These are phyloP conservation scores for Hypotaenidia philippensis DNA, from an alignment of 2,797 vertebrate genomes.

Conservation along the genomic window DNA sequence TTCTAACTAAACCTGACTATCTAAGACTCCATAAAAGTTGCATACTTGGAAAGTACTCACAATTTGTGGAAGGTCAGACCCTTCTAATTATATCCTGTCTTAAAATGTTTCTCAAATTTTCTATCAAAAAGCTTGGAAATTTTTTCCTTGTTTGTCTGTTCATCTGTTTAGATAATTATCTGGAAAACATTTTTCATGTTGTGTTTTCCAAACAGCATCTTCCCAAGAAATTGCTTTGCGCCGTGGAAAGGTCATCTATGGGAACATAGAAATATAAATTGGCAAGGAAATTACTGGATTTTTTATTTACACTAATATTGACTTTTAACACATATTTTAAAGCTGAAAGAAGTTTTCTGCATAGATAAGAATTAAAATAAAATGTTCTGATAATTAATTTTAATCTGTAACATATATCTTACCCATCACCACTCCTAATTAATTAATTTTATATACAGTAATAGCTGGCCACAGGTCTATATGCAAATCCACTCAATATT, in stretches of 20 bases:
- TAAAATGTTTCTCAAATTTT: conserved; percentile 1
- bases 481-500: background rate
- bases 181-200: background rate
- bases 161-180: background rate
- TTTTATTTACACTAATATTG: background rate
- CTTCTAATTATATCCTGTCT: background rate
- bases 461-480: background rate
- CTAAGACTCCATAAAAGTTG: background rate
- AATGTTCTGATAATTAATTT: background rate
- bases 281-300: background rate
- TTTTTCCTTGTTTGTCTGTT: background rate
- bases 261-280: background rate
- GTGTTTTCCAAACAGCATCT: background rate
- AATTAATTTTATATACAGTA: background rate
- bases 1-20: background rate
- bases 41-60: background rate
- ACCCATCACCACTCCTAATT: background rate
- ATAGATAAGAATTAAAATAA: background rate
- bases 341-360: background rate
- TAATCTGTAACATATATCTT: background rate
- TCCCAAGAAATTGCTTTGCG: conserved; percentile 9
- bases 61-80: background rate
- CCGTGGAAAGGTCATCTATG: background rate
- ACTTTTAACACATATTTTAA: background rate
- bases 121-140: background rate